phyloP scores from a whole-genome alignment of 2,113 vertebrate genomes.

The Aythya baeri region DNA sequence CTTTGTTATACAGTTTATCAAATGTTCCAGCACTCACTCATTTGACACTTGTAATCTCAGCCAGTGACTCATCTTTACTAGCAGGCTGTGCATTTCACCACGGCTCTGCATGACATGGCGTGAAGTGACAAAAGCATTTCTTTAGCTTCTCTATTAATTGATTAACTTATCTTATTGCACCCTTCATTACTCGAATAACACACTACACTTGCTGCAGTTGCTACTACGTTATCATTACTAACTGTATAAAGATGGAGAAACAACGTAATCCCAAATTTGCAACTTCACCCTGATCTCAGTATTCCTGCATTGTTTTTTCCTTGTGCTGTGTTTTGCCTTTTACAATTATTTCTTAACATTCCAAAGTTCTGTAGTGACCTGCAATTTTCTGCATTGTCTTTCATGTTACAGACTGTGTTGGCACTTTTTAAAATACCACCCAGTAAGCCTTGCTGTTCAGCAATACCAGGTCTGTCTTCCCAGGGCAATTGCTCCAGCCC shows the following conservation, averaged over 20 bases:
- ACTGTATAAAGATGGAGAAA: not conserved
- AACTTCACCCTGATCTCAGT: fast-evolving
- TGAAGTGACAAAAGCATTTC: not conserved
- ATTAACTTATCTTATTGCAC: not conserved
- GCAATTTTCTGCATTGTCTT: not conserved
- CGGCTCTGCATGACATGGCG: not conserved
- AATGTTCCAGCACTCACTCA: not conserved
- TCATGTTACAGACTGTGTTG: not conserved
- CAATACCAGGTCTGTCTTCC: not conserved
- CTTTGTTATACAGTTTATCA: not conserved
- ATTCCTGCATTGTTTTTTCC: not conserved
- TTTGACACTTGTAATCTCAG: not conserved
- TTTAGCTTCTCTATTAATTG: not conserved
- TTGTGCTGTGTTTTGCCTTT: not conserved
- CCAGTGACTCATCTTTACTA: not conserved
- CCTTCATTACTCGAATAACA: not conserved
- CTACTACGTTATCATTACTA: not conserved
- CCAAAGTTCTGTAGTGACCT: not conserved
- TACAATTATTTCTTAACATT: not conserved
- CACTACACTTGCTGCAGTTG: not conserved
- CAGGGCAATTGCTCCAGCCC: not conserved
- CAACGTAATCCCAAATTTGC: not conserved
- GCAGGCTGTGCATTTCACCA: not conserved
- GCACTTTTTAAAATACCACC: not conserved
- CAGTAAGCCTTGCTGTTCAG: not conserved